These are phyloP conservation scores for Pachypsylla venusta DNA, from an alignment of 1,140 invertebrate genomes.

Conservation along the genomic window DNA sequence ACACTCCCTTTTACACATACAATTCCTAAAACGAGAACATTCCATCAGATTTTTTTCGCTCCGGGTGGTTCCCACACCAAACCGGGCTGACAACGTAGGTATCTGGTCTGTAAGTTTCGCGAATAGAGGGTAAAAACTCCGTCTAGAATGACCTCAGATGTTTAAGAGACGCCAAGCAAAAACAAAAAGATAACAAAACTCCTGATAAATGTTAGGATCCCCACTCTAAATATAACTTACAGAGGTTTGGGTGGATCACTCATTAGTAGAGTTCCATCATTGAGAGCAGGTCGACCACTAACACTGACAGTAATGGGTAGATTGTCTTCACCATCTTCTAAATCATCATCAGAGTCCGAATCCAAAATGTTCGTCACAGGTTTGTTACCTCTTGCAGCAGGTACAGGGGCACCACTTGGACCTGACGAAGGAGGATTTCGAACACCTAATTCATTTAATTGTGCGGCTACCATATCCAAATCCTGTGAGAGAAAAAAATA, in stretches of 20 bases:
- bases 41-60: too few relatives aligned
- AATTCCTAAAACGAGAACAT: too few relatives aligned
- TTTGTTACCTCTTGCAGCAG: slow-evolving; percentile 18
- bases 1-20: too few relatives aligned
- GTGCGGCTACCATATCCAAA: slow-evolving; percentile 80
- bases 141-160: too few relatives aligned
- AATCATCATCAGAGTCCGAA: slow-evolving; percentile 35
- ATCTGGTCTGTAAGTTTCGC: too few relatives aligned
- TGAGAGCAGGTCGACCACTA: slow-evolving; percentile 43
- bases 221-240: slow-evolving; percentile 43
- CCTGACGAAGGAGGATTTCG: slow-evolving; percentile 24
- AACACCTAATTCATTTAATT: slow-evolving; percentile 79
- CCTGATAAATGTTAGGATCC: not conserved
- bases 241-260: slow-evolving; percentile 92
- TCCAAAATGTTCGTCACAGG: slow-evolving; percentile 21
- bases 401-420: slow-evolving; percentile 9
- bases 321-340: slow-evolving; percentile 31
- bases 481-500: too few relatives aligned
- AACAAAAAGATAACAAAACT: too few relatives aligned
- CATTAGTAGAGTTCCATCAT: slow-evolving; percentile 85
- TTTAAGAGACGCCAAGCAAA: too few relatives aligned
- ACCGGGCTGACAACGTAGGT: too few relatives aligned
- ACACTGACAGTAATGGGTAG: slow-evolving; percentile 35
- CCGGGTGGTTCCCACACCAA: too few relatives aligned
- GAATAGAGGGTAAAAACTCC: too few relatives aligned